Percentiles rank a stretch among this genome's conserved stretches.
Evolutionary conservation across 92 coral and sea anemone genomes (phyloP).

Genomic region (Muricea muricata): DNA sequence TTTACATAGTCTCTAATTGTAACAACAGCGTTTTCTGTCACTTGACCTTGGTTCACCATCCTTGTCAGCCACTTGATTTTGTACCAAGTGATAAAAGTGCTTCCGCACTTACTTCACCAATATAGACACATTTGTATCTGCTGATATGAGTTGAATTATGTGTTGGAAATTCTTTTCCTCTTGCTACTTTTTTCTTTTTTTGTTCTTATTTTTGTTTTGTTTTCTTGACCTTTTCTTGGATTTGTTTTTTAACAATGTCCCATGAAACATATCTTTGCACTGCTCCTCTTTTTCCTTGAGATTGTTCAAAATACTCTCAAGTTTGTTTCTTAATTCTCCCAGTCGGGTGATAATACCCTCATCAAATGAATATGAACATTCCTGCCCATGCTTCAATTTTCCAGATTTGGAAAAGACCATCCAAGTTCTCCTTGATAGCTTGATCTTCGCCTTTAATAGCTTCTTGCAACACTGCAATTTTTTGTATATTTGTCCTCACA

Average conservation of each 20-base stretch:
- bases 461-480: slow-evolving; percentile 37
- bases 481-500: slow-evolving; percentile 46
- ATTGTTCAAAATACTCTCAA: neutral
- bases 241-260: slow-evolving; percentile 55
- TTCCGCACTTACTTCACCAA: slow-evolving; percentile 54
- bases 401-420: slow-evolving; percentile 6
- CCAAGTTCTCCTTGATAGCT: slow-evolving; percentile 14
- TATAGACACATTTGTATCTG: slow-evolving; percentile 52
- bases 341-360: neutral
- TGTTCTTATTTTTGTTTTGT: slow-evolving; percentile 64
- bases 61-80: slow-evolving; percentile 48
- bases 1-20: slow-evolving; percentile 43
- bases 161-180: slow-evolving; percentile 47
- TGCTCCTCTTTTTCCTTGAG: slow-evolving; percentile 28
- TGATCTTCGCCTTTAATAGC: slow-evolving; percentile 36
- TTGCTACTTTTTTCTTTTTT: slow-evolving; percentile 51
- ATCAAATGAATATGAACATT: slow-evolving; percentile 4
- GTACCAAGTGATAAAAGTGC: slow-evolving; percentile 55
- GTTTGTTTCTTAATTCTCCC: neutral
- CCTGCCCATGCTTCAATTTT: slow-evolving; percentile 17
- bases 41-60: slow-evolving; percentile 39
- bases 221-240: slow-evolving; percentile 54
- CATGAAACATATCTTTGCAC: slow-evolving; percentile 50
- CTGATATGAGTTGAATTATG: slow-evolving; percentile 54
- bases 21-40: slow-evolving; percentile 49